Percentiles rank a stretch among this genome's conserved stretches.
These are phyloP conservation scores for Diuraphis noxia DNA, from an alignment of 1,140 invertebrate genomes.

Conservation along the genomic window DNA sequence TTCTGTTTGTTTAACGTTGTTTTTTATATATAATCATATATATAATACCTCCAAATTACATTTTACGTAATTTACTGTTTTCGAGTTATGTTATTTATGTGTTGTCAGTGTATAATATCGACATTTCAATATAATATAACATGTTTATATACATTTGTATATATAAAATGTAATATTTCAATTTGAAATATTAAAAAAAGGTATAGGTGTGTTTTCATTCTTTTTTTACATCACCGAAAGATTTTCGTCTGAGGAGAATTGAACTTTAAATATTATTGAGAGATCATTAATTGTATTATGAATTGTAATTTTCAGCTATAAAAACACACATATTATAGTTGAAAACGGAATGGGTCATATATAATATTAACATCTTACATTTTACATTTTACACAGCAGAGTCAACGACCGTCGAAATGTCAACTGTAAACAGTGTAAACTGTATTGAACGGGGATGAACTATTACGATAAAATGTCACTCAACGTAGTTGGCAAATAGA, in stretches of 20 bases:
- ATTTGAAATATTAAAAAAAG: neutral
- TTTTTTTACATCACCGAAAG: neutral
- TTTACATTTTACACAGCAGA: neutral
- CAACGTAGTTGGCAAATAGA: neutral
- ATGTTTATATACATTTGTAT: neutral
- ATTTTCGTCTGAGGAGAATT: neutral
- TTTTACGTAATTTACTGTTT: neutral
- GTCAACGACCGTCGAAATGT: conserved; percentile 32
- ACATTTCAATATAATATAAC: neutral
- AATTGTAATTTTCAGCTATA: neutral
- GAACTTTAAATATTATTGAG: neutral
- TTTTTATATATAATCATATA: neutral
- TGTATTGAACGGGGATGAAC: neutral
- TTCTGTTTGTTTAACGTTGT: neutral
- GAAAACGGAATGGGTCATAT: neutral
- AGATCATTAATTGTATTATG: neutral
- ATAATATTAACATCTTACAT: neutral
- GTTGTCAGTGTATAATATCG: neutral
- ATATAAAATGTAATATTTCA: neutral
- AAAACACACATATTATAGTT: neutral
- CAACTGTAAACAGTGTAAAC: neutral
- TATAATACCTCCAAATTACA: neutral
- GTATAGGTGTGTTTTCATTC: neutral
- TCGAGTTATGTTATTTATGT: neutral
- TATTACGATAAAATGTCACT: conserved; percentile 21